These are phyloP conservation scores for Xenopus tropicalis DNA, from an alignment of 2,113 vertebrate genomes.

Conservation along the genomic window UCB_Xtro_10.0 CM004444.2:25075001-25075500, in stretches of 20 bases:
- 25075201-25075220: slow-evolving; percentile 12
- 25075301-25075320: slow-evolving; percentile 23
- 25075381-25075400: slow-evolving; percentile 24
- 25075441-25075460: not conserved
- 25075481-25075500: not conserved
- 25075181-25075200: slow-evolving; percentile 12
- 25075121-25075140: not conserved
- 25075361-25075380: not conserved
- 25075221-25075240: slow-evolving; percentile 1
- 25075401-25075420: slow-evolving; percentile 14
- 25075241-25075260: slow-evolving; percentile 31
- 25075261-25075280: not conserved
- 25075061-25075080: no score
- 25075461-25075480: not conserved
- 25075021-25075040: no score
- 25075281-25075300: slow-evolving; percentile 15
- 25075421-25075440: not conserved
- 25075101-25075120: no score
- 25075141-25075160: not conserved
- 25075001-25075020: no score
- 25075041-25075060: no score
- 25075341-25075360: slow-evolving; percentile 11
- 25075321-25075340: slow-evolving; percentile 19
- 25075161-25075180: not conserved
- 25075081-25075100: no score